Evolutionary conservation across 2,797 vertebrate genomes (phyloP).

Genomic region (Cichlasoma orientale): DNA sequence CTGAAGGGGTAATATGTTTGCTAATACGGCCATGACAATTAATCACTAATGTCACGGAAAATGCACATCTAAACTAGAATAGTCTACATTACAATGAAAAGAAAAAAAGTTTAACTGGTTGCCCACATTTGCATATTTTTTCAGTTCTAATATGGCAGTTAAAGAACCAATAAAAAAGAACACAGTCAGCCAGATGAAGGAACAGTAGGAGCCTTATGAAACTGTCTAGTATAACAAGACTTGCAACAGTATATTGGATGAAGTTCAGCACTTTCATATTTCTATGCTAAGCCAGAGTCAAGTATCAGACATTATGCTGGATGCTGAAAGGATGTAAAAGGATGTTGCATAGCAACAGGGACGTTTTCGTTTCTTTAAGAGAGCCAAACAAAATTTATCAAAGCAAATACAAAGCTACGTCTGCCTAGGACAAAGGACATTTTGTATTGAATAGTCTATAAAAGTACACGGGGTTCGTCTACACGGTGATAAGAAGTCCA

Average conservation of each 20-base stretch:
- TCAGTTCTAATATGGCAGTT: constrained; percentile 7
- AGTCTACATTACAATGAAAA: background rate
- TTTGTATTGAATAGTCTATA: background rate
- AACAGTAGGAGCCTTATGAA: background rate
- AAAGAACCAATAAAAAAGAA: constrained; percentile 7
- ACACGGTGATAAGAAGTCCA: background rate
- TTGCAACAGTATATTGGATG: background rate
- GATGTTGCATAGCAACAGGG: constrained; percentile 49
- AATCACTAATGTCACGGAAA: background rate
- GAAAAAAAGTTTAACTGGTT: background rate
- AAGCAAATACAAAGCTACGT: constrained; percentile 16
- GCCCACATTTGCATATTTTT: background rate
- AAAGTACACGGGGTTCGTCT: background rate
- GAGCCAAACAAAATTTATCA: constrained; percentile 2
- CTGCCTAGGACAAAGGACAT: background rate
- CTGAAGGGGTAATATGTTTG: background rate
- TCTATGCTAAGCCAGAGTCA: background rate
- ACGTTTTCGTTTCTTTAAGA: constrained; percentile 6
- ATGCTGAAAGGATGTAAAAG: constrained; percentile 12
- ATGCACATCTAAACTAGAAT: background rate
- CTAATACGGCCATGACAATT: background rate
- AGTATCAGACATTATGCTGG: constrained; percentile 18
- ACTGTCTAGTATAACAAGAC: background rate
- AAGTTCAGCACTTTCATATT: constrained; percentile 20
- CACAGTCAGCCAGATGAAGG: background rate